These are phyloP conservation scores for Bujurquina vittata DNA, from an alignment of 2,113 vertebrate species.

Conservation along the genomic window DNA sequence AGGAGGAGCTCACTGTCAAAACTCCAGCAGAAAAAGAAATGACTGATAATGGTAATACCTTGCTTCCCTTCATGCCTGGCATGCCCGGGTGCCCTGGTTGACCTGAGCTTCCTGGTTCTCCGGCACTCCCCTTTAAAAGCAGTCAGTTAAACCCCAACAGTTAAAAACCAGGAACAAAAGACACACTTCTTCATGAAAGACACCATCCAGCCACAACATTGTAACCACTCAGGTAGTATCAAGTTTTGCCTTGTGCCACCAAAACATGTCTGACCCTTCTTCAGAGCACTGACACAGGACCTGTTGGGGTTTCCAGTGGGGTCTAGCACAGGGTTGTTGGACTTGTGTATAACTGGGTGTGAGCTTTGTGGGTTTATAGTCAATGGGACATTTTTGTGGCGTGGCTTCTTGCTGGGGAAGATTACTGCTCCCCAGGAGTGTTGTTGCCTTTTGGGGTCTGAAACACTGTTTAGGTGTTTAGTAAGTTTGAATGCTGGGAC, in stretches of 20 bases:
- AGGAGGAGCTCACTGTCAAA: neutral
- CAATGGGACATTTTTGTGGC: neutral
- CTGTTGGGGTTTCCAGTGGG: neutral
- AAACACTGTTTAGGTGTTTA: neutral
- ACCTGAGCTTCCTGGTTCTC: conserved; percentile 82
- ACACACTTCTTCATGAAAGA: neutral
- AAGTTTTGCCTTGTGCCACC: too few species aligned
- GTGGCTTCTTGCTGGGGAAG: neutral
- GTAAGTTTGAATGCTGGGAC: neutral
- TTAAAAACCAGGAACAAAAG: neutral
- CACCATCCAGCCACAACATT: neutral
- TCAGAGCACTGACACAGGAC: neutral
- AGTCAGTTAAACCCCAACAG: conserved; percentile 1
- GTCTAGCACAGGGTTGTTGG: neutral
- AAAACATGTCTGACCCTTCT: neutral
- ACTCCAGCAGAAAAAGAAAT: neutral
- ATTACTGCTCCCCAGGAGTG: too few species aligned
- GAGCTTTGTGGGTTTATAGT: neutral
- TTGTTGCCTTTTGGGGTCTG: neutral
- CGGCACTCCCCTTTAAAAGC: conserved; percentile 84
- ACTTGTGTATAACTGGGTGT: neutral
- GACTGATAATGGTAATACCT: conserved; percentile 75
- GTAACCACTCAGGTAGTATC: neutral
- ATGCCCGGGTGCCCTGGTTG: conserved; percentile 90
- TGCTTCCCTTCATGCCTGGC: conserved; percentile 86